Percentiles rank a stretch among this genome's conserved stretches.
Evolutionary conservation across 2,797 vertebrate species (phyloP).

Genomic region (Tokudaia tokunoshimensis): DNA sequence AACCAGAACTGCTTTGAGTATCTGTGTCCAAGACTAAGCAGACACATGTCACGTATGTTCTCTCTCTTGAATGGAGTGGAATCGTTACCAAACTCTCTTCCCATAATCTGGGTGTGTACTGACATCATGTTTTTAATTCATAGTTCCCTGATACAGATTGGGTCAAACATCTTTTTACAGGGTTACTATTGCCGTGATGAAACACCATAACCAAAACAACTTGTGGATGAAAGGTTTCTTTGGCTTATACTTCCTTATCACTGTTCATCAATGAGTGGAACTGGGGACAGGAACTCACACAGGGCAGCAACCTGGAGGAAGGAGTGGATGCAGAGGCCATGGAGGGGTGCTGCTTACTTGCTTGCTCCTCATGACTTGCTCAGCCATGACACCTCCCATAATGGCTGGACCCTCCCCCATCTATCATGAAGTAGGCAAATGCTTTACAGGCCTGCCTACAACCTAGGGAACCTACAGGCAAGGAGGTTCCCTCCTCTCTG

Average conservation of each 20-base stretch:
- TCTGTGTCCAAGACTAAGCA: neutral
- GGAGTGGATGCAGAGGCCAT: neutral
- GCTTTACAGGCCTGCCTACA: neutral
- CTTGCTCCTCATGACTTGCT: neutral
- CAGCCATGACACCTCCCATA: neutral
- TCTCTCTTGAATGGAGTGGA: neutral
- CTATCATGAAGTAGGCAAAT: neutral
- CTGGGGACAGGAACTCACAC: neutral
- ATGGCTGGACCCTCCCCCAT: neutral
- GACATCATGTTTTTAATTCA: neutral
- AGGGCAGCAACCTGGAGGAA: neutral
- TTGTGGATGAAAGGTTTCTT: no score
- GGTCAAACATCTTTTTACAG: neutral
- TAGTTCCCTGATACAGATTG: neutral
- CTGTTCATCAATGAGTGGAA: neutral
- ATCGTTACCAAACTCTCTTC: neutral
- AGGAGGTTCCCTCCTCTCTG: neutral
- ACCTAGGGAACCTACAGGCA: no score
- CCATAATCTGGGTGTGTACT: neutral
- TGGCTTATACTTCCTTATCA: neutral
- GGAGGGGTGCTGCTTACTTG: neutral
- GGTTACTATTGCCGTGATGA: neutral
- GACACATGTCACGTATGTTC: rapidly evolving
- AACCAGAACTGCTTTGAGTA: neutral
- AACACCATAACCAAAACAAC: neutral